Evolutionary conservation across 2,797 vertebrate genomes (phyloP).

Genomic region (Eremophila alpestris): DNA sequence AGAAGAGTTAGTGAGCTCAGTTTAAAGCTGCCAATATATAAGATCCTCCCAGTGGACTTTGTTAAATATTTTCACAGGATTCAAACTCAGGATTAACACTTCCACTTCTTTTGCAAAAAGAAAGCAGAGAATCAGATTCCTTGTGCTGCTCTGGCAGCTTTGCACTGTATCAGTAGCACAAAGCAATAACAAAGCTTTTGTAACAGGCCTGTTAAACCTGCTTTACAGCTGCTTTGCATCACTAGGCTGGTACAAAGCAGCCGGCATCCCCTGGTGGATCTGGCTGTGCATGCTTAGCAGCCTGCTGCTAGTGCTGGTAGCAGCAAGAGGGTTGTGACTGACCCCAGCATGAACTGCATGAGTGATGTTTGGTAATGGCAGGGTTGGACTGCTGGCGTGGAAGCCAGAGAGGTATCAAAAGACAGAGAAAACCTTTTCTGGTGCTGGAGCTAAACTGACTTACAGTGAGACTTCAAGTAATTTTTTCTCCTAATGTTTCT

Average conservation of each 20-base stretch:
- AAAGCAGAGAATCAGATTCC: background rate
- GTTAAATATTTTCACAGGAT: constrained; percentile 28
- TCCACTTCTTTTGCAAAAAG: background rate
- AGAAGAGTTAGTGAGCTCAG: background rate
- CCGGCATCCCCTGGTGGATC: background rate
- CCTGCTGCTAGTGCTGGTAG: background rate
- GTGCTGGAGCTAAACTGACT: background rate
- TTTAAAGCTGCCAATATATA: background rate
- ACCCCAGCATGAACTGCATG: background rate
- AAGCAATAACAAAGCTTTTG: background rate
- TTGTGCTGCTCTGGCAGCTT: background rate
- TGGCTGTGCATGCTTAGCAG: background rate
- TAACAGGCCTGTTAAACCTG: background rate
- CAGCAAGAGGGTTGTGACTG: background rate
- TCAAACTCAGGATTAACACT: background rate
- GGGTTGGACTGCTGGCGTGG: background rate
- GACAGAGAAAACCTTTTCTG: background rate
- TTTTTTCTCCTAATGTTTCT: background rate
- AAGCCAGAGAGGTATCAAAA: background rate
- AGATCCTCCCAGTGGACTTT: background rate
- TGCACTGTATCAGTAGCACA: background rate
- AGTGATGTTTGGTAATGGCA: background rate
- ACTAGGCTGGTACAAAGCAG: background rate
- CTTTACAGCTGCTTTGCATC: background rate
- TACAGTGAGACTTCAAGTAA: background rate